Evolutionary conservation across 2,888 invertebrate species (phyloP).

Genomic region (Crematogaster levior): DNA sequence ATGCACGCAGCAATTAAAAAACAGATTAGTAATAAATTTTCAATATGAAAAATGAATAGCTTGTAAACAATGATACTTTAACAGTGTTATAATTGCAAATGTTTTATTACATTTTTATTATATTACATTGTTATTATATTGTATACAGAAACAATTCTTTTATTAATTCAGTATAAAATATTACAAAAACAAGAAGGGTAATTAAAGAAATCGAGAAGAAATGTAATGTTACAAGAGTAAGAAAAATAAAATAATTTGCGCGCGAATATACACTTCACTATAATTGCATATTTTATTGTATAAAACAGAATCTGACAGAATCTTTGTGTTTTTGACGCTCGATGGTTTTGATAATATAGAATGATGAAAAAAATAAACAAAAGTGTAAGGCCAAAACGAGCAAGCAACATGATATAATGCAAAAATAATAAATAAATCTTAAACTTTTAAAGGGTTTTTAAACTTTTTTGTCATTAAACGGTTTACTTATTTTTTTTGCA

Average conservation of each 20-base stretch:
- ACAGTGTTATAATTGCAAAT: not conserved
- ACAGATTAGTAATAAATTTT: not conserved
- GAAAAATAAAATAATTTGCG: not conserved
- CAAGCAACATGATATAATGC: too few relatives aligned
- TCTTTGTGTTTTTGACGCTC: not conserved
- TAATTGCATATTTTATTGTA: conserved; percentile 10
- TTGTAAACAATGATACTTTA: not conserved
- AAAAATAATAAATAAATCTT: too few relatives aligned
- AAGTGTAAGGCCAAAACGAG: too few relatives aligned
- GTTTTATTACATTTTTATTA: not conserved
- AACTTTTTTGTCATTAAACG: too few relatives aligned
- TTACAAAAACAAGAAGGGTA: not conserved
- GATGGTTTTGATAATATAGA: too few relatives aligned
- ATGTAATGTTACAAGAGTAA: conserved; percentile 3
- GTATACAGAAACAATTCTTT: conserved; percentile 4
- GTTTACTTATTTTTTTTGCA: too few relatives aligned
- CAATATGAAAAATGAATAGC: not conserved
- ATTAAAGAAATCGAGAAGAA: not conserved
- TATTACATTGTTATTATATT: not conserved
- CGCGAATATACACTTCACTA: not conserved
- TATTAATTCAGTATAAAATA: not conserved
- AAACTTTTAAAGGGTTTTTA: too few relatives aligned
- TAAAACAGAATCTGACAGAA: not conserved
- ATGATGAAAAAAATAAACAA: too few relatives aligned
- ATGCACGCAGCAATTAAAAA: not conserved